Percentiles rank a stretch among this genome's conserved stretches.
These are phyloP conservation scores for Oreocharis arfaki DNA, from an alignment of 2,113 vertebrate genomes.

Conservation along the genomic window DNA sequence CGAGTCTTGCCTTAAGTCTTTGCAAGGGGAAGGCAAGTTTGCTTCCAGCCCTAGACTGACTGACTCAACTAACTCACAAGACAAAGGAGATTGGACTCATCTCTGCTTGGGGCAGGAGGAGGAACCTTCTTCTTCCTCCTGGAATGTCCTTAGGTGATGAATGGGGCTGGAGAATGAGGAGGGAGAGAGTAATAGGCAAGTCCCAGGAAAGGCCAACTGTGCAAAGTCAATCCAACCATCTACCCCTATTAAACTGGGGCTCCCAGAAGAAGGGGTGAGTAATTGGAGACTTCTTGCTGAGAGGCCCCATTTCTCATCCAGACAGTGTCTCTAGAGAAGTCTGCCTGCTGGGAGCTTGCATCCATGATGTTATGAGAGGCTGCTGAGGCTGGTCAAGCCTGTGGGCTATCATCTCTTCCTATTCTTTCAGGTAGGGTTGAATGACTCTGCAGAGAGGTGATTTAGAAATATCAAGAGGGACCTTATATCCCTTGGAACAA, in stretches of 20 bases:
- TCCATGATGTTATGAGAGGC: neutral
- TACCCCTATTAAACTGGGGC: accelerated
- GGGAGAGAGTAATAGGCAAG: neutral
- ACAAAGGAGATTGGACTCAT: neutral
- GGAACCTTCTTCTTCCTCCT: neutral
- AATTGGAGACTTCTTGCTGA: neutral
- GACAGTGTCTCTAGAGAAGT: neutral
- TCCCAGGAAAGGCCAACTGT: accelerated
- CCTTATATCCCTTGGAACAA: neutral
- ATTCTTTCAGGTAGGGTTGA: neutral
- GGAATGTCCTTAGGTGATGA: neutral
- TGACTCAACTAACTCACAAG: neutral
- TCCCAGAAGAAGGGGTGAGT: neutral
- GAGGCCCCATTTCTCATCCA: neutral
- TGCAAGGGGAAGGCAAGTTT: neutral
- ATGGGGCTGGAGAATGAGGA: neutral
- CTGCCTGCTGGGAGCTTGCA: neutral
- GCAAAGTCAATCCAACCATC: neutral
- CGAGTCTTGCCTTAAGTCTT: neutral
- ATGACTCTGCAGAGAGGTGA: neutral
- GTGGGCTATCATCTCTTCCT: neutral
- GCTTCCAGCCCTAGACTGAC: neutral
- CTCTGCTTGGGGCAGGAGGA: neutral
- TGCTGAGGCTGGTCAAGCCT: neutral
- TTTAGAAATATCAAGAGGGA: neutral